Evolutionary conservation across 2,888 invertebrate species (phyloP), one percentile per base, ranked within the genome.

Genomic region (Calephelis perditalis): DNA sequence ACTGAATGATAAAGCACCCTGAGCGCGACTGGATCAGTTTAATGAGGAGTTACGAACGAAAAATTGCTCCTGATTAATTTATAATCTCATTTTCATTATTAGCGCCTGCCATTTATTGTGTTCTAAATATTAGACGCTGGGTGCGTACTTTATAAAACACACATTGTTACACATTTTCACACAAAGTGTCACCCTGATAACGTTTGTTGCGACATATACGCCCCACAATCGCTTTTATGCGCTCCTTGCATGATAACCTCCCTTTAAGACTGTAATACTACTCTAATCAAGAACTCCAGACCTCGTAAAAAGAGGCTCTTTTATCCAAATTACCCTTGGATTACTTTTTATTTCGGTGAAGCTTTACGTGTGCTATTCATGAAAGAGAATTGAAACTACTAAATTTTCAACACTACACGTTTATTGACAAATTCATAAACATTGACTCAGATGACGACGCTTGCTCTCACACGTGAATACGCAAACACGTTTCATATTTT

Each of bases 1-100:
- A 88, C 87, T 89, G 88, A 90, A 86, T 89, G 89, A 89, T 89
- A 84, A 85, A 87, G 89, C 83, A 87, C 86, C 85, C 77, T 78
- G 76, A 76, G 81, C 74, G 70, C 71, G 11, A 35, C 52, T 81
- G 84, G 84, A 88, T 88, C 84, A 84, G 81, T 86, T 86, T 88
- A 88, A 90, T 88, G 86, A 87, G 84, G 77, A 86, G 81, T 81
- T 79, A 77, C 86, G 75, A 75, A 81, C 81, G 86, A 84, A 86
- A 87, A 86, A 87, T 85, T 81, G 81, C 76, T 79, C 73, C 77
- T 79, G 77, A 79, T 79, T 82, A 79, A 79, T 81, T 82, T 76
- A 79, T 82, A 79, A 82, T 81, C 74, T 73, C 70, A 72, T 77
- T 76, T 75, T 72, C 73, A 77, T 81, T 81, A 79, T 77, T 77